Evolutionary conservation across 2,113 vertebrate genomes (phyloP).

Genomic region (Silurus meridionalis): DNA sequence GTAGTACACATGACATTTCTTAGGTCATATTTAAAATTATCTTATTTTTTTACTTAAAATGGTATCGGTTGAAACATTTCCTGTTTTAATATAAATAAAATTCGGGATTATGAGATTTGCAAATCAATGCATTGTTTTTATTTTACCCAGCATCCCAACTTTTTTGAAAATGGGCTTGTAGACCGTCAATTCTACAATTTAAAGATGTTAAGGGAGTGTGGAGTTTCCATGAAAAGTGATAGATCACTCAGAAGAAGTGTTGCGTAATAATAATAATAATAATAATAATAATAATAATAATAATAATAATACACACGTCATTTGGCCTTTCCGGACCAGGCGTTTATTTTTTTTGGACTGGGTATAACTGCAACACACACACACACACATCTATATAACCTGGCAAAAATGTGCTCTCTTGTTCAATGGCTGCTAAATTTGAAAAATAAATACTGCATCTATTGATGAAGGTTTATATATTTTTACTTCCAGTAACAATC

Average conservation of each 20-base stretch:
- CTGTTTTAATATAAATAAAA: too few relatives aligned
- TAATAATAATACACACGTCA: background rate
- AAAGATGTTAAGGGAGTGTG: too few relatives aligned
- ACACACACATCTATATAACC: slow-evolving; percentile 47
- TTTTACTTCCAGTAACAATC: slow-evolving; percentile 73
- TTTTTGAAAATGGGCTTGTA: too few relatives aligned
- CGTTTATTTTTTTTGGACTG: slow-evolving; percentile 80
- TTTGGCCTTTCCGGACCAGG: slow-evolving; percentile 80
- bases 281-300: background rate
- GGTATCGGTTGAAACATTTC: too few relatives aligned
- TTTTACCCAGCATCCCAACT: too few relatives aligned
- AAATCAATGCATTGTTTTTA: too few relatives aligned
- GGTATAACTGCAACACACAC: slow-evolving; percentile 73
- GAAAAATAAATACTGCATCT: slow-evolving; percentile 67
- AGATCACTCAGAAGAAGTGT: background rate
- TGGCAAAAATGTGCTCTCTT: slow-evolving; percentile 58
- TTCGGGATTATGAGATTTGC: too few relatives aligned
- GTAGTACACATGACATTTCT: too few relatives aligned
- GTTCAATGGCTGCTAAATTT: slow-evolving; percentile 67
- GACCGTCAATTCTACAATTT: too few relatives aligned
- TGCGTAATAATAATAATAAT: background rate
- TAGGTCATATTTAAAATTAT: too few relatives aligned
- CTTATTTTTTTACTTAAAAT: too few relatives aligned
- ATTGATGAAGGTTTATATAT: slow-evolving; percentile 58
- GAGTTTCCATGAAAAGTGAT: background rate